Evolutionary conservation across 2,888 invertebrate genomes (phyloP), one percentile per base, ranked within the genome.

Genomic region (Rhingia campestris): DNA sequence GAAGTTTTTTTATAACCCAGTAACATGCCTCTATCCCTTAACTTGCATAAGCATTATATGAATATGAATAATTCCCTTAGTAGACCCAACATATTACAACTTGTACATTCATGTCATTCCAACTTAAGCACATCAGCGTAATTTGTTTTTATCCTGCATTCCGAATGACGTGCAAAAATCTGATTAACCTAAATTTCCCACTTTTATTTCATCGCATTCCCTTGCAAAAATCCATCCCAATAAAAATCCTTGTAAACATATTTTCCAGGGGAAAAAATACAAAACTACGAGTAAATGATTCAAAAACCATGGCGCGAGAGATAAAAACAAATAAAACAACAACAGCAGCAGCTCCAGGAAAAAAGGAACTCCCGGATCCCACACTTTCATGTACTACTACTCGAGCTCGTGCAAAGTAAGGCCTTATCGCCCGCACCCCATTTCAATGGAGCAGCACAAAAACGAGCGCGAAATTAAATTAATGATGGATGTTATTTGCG

Each of bases 401-500:
- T n/a, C 14, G 22, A 7, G 47, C 12, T 0, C 4, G 45, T 54
- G 35, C 12, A 43, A 51, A 64, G 58, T 47, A 43, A 72, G 64
- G 66, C 54, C 67, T 63, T 56, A 58, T 41, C 32, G 66, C 61
- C 64, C 53, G 33, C 49, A 49, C 49, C 66, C 63, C 64, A 51
- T 64, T 79, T 79, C 79, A 79, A 67, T 73, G 73, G 61, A 66
- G 67, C 72, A 77, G 66, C 74, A 74, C 74, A 70, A 64, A 76
- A 80, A 77, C 81, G 75, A 82, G 76, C 80, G 70, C 82, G 49
- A 86, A 86, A 84, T 86, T 86, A 86, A 86, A 84, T 86, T 86
- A 86, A 86, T 86, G 86, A 86, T 86, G 86, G 82, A 86, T 86
- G 86, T 86, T 82, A 86, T 86, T 86, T 86, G 86, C 80, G 77